Evolutionary conservation across 1,140 invertebrate genomes (phyloP).

Genomic region (Rhyzopertha dominica): DNA sequence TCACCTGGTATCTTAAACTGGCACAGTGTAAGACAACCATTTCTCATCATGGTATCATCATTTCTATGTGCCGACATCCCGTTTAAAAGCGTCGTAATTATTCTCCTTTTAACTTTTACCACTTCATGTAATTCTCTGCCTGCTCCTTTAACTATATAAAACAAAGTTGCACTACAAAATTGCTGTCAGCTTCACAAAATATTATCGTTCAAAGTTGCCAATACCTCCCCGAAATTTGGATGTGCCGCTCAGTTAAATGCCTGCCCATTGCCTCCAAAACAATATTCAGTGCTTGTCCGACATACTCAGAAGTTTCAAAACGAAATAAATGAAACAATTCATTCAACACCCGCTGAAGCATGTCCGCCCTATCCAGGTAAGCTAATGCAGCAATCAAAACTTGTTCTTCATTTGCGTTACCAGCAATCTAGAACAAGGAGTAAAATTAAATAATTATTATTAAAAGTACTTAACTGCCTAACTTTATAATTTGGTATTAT

Average conservation of each 20-base stretch:
- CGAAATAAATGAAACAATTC: conserved; percentile 88
- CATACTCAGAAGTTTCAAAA: conserved; percentile 67
- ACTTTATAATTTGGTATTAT: too few relatives aligned
- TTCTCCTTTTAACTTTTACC: conserved; percentile 67
- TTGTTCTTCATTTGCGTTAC: conserved; percentile 87
- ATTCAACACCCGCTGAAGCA: conserved; percentile 81
- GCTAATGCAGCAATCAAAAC: conserved; percentile 75
- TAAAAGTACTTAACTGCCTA: conserved; percentile 1
- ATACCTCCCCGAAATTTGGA: conserved; percentile 89
- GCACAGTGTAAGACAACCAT: conserved; percentile 90
- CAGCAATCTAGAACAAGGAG: conserved; percentile 64
- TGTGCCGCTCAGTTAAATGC: conserved; percentile 76
- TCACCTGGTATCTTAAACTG: conserved; percentile 93
- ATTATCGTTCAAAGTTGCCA: conserved; percentile 6
- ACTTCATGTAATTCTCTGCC: conserved; percentile 61
- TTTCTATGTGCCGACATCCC: conserved; percentile 81
- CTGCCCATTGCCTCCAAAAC: conserved; percentile 82
- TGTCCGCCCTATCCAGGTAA: conserved; percentile 72
- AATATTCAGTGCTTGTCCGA: conserved; percentile 66
- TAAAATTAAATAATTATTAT: conserved; percentile 15
- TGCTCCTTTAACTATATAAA: conserved; percentile 87
- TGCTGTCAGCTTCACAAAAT: conserved; percentile 5
- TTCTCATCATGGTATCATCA: conserved; percentile 91
- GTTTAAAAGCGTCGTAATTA: conserved; percentile 75
- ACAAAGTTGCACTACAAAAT: conserved; percentile 77